Evolutionary conservation across 2,797 vertebrate genomes (phyloP).

Genomic region (Leuciscus waleckii): DNA sequence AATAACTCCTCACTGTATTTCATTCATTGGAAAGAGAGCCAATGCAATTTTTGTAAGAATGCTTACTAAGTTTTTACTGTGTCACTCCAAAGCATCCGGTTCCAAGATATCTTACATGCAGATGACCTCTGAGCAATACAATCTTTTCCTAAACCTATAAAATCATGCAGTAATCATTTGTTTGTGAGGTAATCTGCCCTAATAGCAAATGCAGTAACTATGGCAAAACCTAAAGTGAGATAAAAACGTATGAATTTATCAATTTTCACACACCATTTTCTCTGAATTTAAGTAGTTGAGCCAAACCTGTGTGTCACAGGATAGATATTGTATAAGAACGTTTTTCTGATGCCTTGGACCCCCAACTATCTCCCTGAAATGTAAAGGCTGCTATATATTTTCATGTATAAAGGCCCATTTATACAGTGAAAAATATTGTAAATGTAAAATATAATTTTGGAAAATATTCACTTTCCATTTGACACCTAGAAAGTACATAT

Average conservation of each 20-base stretch:
- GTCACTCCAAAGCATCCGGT: not conserved
- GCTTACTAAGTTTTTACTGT: not conserved
- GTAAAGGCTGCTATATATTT: not conserved
- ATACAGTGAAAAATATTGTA: not conserved
- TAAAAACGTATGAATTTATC: not conserved
- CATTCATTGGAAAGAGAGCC: not conserved
- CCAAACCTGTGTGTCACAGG: not conserved
- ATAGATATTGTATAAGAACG: not conserved
- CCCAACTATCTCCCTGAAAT: not conserved
- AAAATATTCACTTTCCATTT: not conserved
- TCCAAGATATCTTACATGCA: not conserved
- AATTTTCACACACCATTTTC: not conserved
- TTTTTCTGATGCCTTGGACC: not conserved
- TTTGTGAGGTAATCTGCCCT: not conserved
- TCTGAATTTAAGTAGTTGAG: not conserved
- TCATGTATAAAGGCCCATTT: not conserved
- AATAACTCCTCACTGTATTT: slow-evolving; percentile 32
- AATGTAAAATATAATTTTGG: not conserved
- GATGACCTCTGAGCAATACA: not conserved
- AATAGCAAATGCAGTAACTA: slow-evolving; percentile 1
- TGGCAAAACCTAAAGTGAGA: too few species aligned
- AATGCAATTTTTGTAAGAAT: not conserved
- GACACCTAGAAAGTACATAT: not conserved
- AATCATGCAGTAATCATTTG: not conserved
- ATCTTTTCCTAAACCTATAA: not conserved